Evolutionary conservation across 2,113 vertebrate genomes (phyloP).

Genomic region (Hymenochirus boettgeri): DNA sequence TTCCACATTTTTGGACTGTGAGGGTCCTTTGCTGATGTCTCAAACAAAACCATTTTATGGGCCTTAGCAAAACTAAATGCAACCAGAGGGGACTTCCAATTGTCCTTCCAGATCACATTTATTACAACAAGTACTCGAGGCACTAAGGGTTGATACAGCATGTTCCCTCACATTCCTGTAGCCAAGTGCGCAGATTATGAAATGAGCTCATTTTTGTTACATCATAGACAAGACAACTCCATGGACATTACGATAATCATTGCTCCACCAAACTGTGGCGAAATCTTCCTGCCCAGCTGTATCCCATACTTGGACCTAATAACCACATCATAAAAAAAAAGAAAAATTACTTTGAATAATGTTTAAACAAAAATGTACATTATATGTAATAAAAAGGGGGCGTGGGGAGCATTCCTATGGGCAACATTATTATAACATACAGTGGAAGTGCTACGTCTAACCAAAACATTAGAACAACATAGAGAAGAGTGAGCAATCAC

Average conservation of each 20-base stretch:
- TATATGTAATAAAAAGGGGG: too few species aligned
- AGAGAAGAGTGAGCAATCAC: too few species aligned
- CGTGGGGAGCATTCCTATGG: too few species aligned
- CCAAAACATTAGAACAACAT: too few species aligned
- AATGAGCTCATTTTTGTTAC: conserved; percentile 95
- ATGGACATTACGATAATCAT: conserved; percentile 93
- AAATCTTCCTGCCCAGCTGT: conserved; percentile 91
- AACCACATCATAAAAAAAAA: too few species aligned
- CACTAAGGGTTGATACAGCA: conserved; percentile 78
- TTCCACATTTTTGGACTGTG: conserved; percentile 91
- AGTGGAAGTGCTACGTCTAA: too few species aligned
- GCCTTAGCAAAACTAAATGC: conserved; percentile 91
- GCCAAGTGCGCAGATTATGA: conserved; percentile 93
- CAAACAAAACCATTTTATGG: conserved; percentile 96
- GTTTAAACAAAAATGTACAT: too few species aligned
- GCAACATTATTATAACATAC: too few species aligned
- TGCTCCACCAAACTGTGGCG: conserved; percentile 96
- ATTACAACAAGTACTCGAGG: conserved; percentile 93
- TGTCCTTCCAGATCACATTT: conserved; percentile 91
- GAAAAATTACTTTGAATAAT: too few species aligned
- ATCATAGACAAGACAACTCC: conserved; percentile 91
- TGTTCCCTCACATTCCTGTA: conserved; percentile 94
- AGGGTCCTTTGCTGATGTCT: conserved; percentile 96
- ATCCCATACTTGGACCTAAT: conserved; percentile 98
- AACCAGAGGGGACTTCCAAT: conserved; percentile 91